Percentiles rank a stretch among this genome's conserved stretches.
Conservation (phyloP, 2,113 vertebrate species). For the Phainopepla nitens region DNA sequence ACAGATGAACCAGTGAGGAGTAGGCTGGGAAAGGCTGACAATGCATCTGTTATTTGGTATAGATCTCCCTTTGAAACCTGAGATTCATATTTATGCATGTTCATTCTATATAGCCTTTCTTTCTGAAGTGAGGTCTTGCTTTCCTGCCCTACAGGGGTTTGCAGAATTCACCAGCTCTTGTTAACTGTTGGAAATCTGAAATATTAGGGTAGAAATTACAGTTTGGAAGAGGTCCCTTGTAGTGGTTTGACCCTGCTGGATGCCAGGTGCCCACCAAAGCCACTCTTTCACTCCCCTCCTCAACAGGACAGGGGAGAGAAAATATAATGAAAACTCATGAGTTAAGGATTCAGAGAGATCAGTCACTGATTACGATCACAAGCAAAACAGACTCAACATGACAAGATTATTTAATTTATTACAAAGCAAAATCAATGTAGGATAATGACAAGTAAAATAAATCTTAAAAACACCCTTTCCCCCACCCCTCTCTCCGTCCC, state of each 20-base stretch:
- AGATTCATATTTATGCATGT: background rate
- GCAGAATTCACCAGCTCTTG: background rate
- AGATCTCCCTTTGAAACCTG: background rate
- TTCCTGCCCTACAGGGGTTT: background rate
- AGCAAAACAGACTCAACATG: background rate
- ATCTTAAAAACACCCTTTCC: background rate
- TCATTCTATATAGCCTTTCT: background rate
- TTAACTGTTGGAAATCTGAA: background rate
- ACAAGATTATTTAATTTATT: background rate
- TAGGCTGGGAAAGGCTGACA: background rate
- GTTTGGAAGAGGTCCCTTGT: background rate
- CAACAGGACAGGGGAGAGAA: background rate
- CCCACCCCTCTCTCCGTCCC: background rate
- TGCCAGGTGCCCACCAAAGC: background rate
- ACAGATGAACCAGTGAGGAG: background rate
- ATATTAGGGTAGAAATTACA: background rate
- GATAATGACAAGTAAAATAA: background rate
- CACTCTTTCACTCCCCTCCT: background rate
- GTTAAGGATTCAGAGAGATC: background rate
- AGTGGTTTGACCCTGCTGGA: background rate
- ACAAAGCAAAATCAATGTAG: background rate
- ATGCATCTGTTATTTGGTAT: accelerated
- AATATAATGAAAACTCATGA: background rate
- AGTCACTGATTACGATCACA: background rate
- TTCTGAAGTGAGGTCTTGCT: background rate